A percentile compares a stretch with the other conserved stretches of the same genome.
These are phyloP conservation scores for Phainopepla nitens DNA, from an alignment of 2,113 vertebrate species.

Conservation along the genomic window DNA sequence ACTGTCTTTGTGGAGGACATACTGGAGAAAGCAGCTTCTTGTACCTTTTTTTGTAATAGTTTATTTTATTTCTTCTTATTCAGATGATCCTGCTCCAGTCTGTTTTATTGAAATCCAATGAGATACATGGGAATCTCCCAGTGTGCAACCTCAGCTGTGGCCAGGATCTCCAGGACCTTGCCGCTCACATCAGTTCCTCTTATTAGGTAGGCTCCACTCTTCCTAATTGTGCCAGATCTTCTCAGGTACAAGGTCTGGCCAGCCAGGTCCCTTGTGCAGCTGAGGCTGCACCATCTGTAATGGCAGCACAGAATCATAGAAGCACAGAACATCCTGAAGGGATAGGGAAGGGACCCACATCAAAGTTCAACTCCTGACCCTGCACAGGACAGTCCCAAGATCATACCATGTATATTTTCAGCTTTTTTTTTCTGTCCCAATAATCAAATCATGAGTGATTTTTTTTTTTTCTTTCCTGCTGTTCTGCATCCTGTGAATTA, in stretches of 20 bases:
- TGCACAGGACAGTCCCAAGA: background rate
- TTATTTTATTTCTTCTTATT: background rate
- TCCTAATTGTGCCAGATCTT: background rate
- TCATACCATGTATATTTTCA: background rate
- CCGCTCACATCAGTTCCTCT: background rate
- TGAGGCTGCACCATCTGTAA: accelerated
- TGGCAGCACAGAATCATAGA: background rate
- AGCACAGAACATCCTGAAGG: background rate
- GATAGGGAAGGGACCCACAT: background rate
- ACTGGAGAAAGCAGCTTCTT: background rate
- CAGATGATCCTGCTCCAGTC: background rate
- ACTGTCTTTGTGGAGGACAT: background rate
- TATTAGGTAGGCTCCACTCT: background rate
- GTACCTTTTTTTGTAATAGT: background rate
- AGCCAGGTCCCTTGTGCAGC: background rate
- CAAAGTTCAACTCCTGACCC: background rate
- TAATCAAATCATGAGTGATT: background rate
- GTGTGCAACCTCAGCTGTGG: background rate
- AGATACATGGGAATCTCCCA: background rate
- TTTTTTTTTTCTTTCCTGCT: background rate
- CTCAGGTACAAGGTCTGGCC: background rate
- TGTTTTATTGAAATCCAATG: background rate
- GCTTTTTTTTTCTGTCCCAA: background rate
- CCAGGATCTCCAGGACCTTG: background rate
- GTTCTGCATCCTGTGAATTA: background rate